A percentile compares a stretch with the other conserved stretches of the same genome.
Evolutionary conservation across 2,797 vertebrate species (phyloP).

Genomic region (Mastacembelus armatus): DNA sequence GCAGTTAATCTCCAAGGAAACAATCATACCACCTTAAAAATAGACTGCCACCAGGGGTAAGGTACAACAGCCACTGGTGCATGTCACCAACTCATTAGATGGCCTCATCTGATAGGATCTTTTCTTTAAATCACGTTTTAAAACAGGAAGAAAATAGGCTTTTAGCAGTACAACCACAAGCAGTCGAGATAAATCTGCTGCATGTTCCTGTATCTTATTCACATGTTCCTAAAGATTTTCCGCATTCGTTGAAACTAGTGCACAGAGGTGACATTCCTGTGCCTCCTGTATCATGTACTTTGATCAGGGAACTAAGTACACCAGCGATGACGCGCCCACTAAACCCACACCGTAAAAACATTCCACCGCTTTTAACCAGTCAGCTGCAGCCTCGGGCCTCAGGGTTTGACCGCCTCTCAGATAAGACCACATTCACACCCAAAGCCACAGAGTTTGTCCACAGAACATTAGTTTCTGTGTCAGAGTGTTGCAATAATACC

Average conservation of each 20-base stretch:
- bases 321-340: slow-evolving; percentile 47
- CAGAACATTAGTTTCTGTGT: neutral
- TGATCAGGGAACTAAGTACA: slow-evolving; percentile 55
- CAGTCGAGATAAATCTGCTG: accelerated
- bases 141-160: slow-evolving; percentile 1
- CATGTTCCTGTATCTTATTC: slow-evolving; percentile 1
- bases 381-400: slow-evolving; percentile 37
- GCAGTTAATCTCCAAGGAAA: slow-evolving; percentile 65
- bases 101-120: slow-evolving; percentile 16
- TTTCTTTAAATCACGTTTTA: slow-evolving; percentile 42
- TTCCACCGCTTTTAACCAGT: slow-evolving; percentile 64
- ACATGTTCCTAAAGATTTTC: slow-evolving; percentile 26
- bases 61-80: slow-evolving; percentile 52
- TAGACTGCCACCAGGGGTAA: slow-evolving; percentile 38
- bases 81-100: slow-evolving; percentile 34
- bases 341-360: slow-evolving; percentile 64
- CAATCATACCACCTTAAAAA: slow-evolving; percentile 51
- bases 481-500: neutral
- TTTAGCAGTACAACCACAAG: neutral
- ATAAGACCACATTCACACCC: slow-evolving; percentile 2
- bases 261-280: slow-evolving; percentile 65
- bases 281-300: slow-evolving; percentile 55
- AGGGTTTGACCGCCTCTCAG: slow-evolving; percentile 6
- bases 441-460: neutral
- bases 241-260: neutral